phyloP scores from a whole-genome alignment of 2,888 invertebrate genomes.

The Theodoxus fluviatilis region DNA sequence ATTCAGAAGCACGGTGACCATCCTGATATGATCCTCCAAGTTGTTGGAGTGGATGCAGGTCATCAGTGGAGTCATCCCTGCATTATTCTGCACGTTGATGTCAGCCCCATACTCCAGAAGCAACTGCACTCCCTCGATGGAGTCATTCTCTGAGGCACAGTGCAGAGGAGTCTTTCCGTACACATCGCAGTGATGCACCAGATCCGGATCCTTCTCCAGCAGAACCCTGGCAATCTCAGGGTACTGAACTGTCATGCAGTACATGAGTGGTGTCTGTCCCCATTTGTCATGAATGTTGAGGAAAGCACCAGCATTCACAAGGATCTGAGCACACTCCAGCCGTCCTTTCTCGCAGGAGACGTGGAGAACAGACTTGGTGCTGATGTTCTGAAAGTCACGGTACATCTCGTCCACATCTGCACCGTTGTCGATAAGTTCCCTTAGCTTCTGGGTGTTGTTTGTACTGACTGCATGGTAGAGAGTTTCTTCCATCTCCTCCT shows the following conservation, averaged over 20 bases:
- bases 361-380: constrained; percentile 53
- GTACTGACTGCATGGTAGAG: constrained; percentile 40
- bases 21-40: constrained; percentile 30
- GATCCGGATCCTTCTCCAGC: constrained; percentile 32
- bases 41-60: constrained; percentile 33
- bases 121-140: constrained; percentile 37
- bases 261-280: constrained; percentile 58
- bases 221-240: constrained; percentile 45
- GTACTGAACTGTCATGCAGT: constrained; percentile 44
- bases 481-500: too few species aligned
- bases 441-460: constrained; percentile 34
- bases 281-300: constrained; percentile 50
- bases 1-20: constrained; percentile 37
- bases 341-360: constrained; percentile 57
- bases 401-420: constrained; percentile 47
- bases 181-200: constrained; percentile 38
- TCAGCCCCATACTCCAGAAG: constrained; percentile 41
- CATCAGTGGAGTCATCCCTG: constrained; percentile 47
- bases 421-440: constrained; percentile 39
- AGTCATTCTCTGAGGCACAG: constrained; percentile 41
- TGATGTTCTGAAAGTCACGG: constrained; percentile 47
- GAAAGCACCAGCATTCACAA: constrained; percentile 48
- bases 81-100: constrained; percentile 36
- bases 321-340: constrained; percentile 43
- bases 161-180: constrained; percentile 46